Evolutionary conservation across 2,113 vertebrate genomes (phyloP), one percentile per base, ranked within the genome.

Genomic region (Gobio gobio): DNA sequence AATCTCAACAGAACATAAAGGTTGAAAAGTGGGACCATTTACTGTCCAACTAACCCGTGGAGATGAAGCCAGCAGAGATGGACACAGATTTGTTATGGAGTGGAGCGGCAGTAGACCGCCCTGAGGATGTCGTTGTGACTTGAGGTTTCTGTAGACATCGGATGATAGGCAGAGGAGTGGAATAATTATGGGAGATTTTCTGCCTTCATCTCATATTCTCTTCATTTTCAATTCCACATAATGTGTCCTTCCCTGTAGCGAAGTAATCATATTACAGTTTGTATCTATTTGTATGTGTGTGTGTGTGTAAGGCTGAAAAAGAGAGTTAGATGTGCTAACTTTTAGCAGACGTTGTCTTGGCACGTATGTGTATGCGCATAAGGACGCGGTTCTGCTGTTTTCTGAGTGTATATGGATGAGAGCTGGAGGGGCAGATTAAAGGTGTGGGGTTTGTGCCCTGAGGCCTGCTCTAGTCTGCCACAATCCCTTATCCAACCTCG

Each of bases 341-440:
- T 78, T 72, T 16, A 45, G 16, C n/a, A 78, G 83, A 78, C 45
- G 83, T 84, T 29, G 26, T 36, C 29, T 51, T 3, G 20, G 77
- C 77, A 4, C 12, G 36, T 63, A 76, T 36, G 20, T 40, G 14
- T 4, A 16, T 24, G 79, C 22, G 36, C 72, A 26, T 82, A 36
- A 36, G 13, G 75, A 4, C 22, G 16, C 84, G 2, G 75, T 59
- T 85, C 4, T 86, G 85, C 77, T 40, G 77, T 75, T 85, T 86
- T 79, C 49, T 72, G 43, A 14, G 29, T 91, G 90, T 90, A 91
- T 92, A 87, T 88, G 90, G 89, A 93, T 93, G 83, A 91, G 90
- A 84, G 79, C 85, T 78, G 78, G 47, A 72, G 49, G 78, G 73
- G 47, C 81, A 79, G 84, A 86, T 90, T 90, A 85, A 85, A 83